Conservation (phyloP, 53 echinoderm and acorn worm genomes). For the Antedon mediterranea region DNA sequence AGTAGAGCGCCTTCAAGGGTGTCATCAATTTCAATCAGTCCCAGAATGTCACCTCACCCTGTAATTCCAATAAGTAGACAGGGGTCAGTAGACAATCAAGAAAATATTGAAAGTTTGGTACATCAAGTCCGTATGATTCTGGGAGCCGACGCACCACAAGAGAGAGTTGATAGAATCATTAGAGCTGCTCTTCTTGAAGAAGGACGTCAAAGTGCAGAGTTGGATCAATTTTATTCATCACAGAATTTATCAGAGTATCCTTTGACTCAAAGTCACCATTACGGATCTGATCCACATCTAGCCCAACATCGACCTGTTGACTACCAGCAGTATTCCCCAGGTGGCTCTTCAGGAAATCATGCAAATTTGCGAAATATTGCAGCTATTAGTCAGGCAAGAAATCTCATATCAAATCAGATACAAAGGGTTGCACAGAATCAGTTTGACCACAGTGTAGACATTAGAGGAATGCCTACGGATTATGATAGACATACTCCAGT, state of each 20-base stretch:
- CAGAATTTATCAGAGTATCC: background rate
- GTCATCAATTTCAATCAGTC: constrained; percentile 6
- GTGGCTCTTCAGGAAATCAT: background rate
- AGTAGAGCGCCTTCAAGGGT: background rate
- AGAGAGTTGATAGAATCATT: constrained; percentile 47
- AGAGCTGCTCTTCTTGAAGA: constrained; percentile 41
- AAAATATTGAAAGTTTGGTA: constrained; percentile 55
- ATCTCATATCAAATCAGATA: constrained; percentile 60
- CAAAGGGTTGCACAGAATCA: constrained; percentile 61
- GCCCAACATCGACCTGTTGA: background rate
- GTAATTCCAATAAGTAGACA: background rate
- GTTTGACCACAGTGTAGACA: constrained; percentile 79
- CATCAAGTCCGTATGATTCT: constrained; percentile 69
- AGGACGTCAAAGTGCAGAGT: constrained; percentile 23
- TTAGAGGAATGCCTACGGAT: constrained; percentile 11
- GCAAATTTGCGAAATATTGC: constrained; percentile 24
- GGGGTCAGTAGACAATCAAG: constrained; percentile 8
- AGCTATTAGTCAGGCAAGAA: constrained; percentile 63
- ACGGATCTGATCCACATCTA: background rate
- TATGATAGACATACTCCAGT: constrained; percentile 11
- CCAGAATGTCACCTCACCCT: constrained; percentile 10
- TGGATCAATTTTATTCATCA: constrained; percentile 9
- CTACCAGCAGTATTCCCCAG: background rate
- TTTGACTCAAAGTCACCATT: background rate
- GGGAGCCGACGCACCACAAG: constrained; percentile 38